Evolutionary conservation across 2,888 invertebrate species (phyloP).

Genomic region (Ecdyonurus torrentis): DNA sequence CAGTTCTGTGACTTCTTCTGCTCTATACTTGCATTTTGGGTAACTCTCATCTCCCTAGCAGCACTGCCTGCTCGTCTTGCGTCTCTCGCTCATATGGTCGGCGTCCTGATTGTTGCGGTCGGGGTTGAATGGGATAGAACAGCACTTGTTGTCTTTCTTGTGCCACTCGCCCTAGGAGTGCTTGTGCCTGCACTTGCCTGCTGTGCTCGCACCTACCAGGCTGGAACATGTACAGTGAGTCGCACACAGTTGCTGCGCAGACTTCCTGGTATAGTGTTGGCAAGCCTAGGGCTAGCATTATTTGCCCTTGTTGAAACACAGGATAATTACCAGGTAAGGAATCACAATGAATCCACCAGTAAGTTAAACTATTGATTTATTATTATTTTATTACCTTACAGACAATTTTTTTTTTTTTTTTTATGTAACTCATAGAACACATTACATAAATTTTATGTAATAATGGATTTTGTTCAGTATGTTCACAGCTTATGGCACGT

Average conservation of each 20-base stretch:
- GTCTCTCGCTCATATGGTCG: conserved; percentile 32
- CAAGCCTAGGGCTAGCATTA: conserved; percentile 30
- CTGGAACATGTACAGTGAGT: conserved; percentile 10
- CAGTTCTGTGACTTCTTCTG: conserved; percentile 40
- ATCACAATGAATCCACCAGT: background rate
- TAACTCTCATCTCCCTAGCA: conserved; percentile 36
- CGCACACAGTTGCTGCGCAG: conserved; percentile 22
- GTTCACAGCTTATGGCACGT: conserved; percentile 42
- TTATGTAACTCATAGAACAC: too few species aligned
- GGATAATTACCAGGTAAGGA: conserved; percentile 32
- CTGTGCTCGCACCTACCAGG: background rate
- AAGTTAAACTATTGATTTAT: background rate
- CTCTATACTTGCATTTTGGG: conserved; percentile 39
- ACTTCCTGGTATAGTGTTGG: conserved; percentile 30
- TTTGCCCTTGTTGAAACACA: conserved; percentile 39
- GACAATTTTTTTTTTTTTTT: too few species aligned
- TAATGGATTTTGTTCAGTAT: conserved; percentile 29
- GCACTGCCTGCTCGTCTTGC: conserved; percentile 25
- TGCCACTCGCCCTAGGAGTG: conserved; percentile 21
- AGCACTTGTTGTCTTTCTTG: conserved; percentile 30
- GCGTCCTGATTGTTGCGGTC: conserved; percentile 33
- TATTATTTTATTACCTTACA: background rate
- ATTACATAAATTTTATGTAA: too few species aligned
- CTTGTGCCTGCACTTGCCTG: background rate
- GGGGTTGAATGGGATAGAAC: conserved; percentile 34